Percentiles rank a stretch among this genome's conserved stretches.
Evolutionary conservation across 2,888 invertebrate species (phyloP).

Genomic region (Acrobasis repandana): DNA sequence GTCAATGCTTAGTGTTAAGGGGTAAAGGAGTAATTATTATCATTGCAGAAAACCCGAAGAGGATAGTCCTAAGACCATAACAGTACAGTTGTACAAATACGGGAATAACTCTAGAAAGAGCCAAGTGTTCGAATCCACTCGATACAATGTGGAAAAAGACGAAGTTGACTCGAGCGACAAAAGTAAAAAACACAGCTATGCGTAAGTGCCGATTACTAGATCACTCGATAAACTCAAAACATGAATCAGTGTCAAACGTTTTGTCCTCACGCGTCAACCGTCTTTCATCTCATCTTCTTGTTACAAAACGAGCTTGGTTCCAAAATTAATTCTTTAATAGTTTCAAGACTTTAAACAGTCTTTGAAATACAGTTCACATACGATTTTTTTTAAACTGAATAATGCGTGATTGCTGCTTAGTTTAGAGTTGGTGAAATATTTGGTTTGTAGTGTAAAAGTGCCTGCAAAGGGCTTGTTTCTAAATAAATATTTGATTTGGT

Average conservation of each 20-base stretch:
- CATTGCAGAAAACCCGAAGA: slow-evolving; percentile 79
- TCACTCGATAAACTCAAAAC: slow-evolving; percentile 31
- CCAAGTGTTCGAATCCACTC: slow-evolving; percentile 87
- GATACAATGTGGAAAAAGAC: slow-evolving; percentile 88
- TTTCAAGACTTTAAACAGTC: too few species aligned
- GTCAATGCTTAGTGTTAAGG: slow-evolving; percentile 27
- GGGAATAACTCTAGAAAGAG: slow-evolving; percentile 81
- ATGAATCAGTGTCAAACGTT: slow-evolving; percentile 46
- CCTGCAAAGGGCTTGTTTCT: too few species aligned
- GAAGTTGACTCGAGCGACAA: slow-evolving; percentile 89
- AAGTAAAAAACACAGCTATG: slow-evolving; percentile 72
- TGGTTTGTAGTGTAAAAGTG: too few species aligned
- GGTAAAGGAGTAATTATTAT: slow-evolving; percentile 52
- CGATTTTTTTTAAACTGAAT: too few species aligned
- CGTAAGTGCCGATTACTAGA: slow-evolving; percentile 61
- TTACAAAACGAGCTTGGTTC: slow-evolving; percentile 14
- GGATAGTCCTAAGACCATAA: slow-evolving; percentile 72
- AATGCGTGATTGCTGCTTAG: too few species aligned
- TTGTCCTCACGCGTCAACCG: slow-evolving; percentile 29
- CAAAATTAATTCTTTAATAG: not conserved
- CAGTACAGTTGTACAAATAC: slow-evolving; percentile 74
- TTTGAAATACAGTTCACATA: too few species aligned
- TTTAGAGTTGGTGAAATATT: too few species aligned
- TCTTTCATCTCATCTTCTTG: slow-evolving; percentile 21
- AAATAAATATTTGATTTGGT: slow-evolving; percentile 10